Base-by-base conservation (phyloP, 2,113 vertebrate species). In the Engraulis encrasicolus region DNA sequence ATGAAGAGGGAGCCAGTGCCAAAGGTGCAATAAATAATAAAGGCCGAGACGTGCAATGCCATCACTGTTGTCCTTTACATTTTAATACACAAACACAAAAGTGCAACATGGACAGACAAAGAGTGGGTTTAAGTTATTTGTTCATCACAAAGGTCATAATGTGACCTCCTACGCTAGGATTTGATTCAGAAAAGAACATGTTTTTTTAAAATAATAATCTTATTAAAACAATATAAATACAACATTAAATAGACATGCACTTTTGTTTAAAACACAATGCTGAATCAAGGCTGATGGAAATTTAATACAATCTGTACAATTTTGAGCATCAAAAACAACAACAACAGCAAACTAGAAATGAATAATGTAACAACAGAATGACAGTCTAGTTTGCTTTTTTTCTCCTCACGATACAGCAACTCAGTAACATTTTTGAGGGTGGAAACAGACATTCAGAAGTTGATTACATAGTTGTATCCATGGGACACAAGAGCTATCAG, bases 81-180 rank as follows among this genome's bases (percentile, higher is more conserved):
- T 92, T 92, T 92, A 92, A 90, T 92, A 90, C 88, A 90, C 91
- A 82, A 94, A 91, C 91, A 31, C 88, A 90, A 94, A 93, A 94
- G 90, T 94, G 90, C 87, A 90, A 92, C 90, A 93, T 90, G 86
- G 89, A 93, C 58, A 90, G 88, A 91, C 88, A 87, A 74, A 34
- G 66, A 83, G 20, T 86, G 85, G 90, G 80, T 89, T 54, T 87
- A 88, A 88, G 91, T 74, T 31, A 34, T n/a, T n/a, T 74, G 40
- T 85, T 89, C 82, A 90, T 77, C 88, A 90, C 89, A 89, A 86
- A 81, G 86, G 31, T 86, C 27, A 83, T 74, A 86, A 89, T 85
- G 58, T 79, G 79, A 87, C 82, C 87, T 34, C 15, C 66, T 89
- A 90, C 88, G 87, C 90, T 93, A 93, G 86, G 86, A 78, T 85